phyloP scores from a whole-genome alignment of 2,113 vertebrate genomes.

The Emydura subglobosa region DNA sequence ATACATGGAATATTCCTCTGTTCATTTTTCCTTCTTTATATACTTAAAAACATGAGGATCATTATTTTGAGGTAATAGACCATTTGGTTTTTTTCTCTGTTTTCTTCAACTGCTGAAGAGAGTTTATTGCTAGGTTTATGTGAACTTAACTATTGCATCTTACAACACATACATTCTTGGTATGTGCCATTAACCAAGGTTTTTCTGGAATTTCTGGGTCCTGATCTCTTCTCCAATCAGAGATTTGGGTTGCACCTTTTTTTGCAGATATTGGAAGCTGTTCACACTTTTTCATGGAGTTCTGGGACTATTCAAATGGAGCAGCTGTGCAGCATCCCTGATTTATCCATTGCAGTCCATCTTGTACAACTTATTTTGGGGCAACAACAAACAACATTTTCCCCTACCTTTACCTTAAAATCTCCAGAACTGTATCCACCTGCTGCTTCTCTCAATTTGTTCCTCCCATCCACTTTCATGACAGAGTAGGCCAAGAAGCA shows the following conservation, averaged over 20 bases:
- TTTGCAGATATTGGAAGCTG: neutral
- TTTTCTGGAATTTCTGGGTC: neutral
- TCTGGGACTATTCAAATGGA: neutral
- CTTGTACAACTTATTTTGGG: neutral
- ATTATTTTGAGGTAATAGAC: neutral
- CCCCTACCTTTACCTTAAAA: neutral
- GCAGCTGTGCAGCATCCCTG: neutral
- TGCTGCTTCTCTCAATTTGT: too few species aligned
- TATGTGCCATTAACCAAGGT: neutral
- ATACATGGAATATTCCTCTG: neutral
- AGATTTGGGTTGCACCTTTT: neutral
- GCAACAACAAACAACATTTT: neutral
- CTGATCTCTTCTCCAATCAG: neutral
- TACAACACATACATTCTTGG: fast-evolving
- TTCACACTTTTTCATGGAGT: fast-evolving
- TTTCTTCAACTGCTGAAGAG: neutral
- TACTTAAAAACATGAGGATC: neutral
- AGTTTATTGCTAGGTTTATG: neutral
- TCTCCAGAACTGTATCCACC: fast-evolving
- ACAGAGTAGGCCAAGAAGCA: neutral
- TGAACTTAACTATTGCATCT: neutral
- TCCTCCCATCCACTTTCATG: neutral
- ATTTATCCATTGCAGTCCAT: neutral
- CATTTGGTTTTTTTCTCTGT: neutral
- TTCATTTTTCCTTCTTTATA: neutral